These are phyloP conservation scores for Drosophila yakuba DNA, from an alignment of 1,140 invertebrate species.

Conservation along the genomic window DNA sequence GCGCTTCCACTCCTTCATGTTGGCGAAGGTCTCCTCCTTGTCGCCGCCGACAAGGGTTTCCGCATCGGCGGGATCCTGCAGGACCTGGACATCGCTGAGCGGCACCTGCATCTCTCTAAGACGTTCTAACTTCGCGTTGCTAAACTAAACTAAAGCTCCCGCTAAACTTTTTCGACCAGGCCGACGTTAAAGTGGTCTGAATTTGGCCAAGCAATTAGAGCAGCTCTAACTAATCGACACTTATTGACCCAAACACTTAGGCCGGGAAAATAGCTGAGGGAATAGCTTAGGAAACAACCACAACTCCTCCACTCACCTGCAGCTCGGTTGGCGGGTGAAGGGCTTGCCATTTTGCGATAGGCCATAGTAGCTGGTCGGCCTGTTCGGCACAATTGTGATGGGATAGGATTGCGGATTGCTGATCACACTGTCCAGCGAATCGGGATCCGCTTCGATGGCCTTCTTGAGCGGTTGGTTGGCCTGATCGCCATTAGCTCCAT, in stretches of 20 bases:
- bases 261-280: constrained; percentile 30
- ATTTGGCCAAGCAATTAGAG: constrained; percentile 64
- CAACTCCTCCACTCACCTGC: constrained; percentile 63
- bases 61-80: constrained; percentile 58
- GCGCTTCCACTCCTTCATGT: constrained; percentile 72
- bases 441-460: constrained; percentile 77
- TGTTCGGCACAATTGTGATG: constrained; percentile 82
- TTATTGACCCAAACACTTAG: constrained; percentile 62
- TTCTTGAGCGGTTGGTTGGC: constrained; percentile 62
- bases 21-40: constrained; percentile 62
- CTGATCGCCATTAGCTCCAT: constrained; percentile 29
- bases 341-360: constrained; percentile 59
- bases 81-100: constrained; percentile 70
- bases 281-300: constrained; percentile 7
- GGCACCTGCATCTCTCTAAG: constrained; percentile 67
- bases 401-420: constrained; percentile 83
- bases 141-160: constrained; percentile 51
- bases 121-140: constrained; percentile 44
- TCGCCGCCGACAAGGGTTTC: constrained; percentile 46
- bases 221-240: constrained; percentile 43
- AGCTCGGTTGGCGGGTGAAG: constrained; percentile 72
- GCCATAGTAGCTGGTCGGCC: constrained; percentile 74
- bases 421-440: constrained; percentile 83
- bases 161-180: constrained; percentile 23
- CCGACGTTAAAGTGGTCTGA: constrained; percentile 38